phyloP scores from a whole-genome alignment of 2,113 vertebrate species.

The Rhinogobius similis region DNA sequence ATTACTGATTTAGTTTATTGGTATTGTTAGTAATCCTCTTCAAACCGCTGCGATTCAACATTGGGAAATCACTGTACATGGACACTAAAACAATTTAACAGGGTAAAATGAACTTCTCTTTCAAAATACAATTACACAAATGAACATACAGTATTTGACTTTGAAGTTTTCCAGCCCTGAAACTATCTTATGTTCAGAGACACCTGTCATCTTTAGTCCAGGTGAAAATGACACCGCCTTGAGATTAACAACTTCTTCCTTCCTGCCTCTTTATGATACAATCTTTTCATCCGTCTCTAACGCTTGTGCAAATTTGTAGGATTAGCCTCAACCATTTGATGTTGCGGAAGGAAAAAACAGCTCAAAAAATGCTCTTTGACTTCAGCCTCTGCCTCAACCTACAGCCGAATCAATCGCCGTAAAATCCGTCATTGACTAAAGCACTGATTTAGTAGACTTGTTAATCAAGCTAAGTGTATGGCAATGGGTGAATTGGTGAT shows the following conservation, averaged over 20 bases:
- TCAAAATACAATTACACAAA: background rate
- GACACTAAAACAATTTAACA: background rate
- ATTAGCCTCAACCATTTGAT: constrained; percentile 18
- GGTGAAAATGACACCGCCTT: constrained; percentile 35
- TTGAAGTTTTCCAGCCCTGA: constrained; percentile 33
- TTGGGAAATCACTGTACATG: background rate
- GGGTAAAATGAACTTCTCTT: background rate
- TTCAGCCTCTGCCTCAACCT: constrained; percentile 26
- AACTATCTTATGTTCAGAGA: constrained; percentile 15
- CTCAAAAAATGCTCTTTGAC: background rate
- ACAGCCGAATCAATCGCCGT: constrained; percentile 51
- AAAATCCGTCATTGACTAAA: constrained; percentile 56
- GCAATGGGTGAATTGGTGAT: constrained; percentile 23
- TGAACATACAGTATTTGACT: constrained; percentile 16
- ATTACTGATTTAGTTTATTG: background rate
- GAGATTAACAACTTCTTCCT: constrained; percentile 17
- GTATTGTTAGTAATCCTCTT: too few species aligned
- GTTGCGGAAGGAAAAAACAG: constrained; percentile 12
- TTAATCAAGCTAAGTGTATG: constrained; percentile 69
- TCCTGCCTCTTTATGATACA: constrained; percentile 12
- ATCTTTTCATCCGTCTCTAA: constrained; percentile 17
- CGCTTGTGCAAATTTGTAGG: constrained; percentile 7
- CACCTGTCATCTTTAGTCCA: constrained; percentile 29
- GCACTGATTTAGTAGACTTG: constrained; percentile 55
- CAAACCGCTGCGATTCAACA: background rate